These are phyloP conservation scores for Batillaria attramentaria DNA, from an alignment of 1,140 invertebrate species.

Conservation along the genomic window DNA sequence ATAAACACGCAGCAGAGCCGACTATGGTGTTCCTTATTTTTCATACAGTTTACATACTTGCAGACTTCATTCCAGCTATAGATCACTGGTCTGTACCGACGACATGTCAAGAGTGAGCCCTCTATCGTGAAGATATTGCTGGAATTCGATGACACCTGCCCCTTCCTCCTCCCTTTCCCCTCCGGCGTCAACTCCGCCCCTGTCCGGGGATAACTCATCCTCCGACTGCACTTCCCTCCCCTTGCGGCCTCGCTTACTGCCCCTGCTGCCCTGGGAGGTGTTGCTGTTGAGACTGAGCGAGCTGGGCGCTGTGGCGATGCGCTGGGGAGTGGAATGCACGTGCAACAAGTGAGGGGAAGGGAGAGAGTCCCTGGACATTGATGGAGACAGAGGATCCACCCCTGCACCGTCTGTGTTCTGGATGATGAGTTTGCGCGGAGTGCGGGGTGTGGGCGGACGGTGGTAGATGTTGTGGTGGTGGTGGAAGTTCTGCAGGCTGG, in stretches of 20 bases:
- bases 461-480: slow-evolving; percentile 24
- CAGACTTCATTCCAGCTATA: background rate
- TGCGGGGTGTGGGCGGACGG: slow-evolving; percentile 21
- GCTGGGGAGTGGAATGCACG: background rate
- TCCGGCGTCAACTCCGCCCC: background rate
- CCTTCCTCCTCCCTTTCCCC: background rate
- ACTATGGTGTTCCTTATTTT: no score
- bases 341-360: slow-evolving; percentile 14
- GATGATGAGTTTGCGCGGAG: slow-evolving; percentile 23
- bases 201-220: no score
- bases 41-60: no score
- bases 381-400: background rate
- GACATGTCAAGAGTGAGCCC: slow-evolving; percentile 12
- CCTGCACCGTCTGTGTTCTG: background rate
- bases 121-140: slow-evolving; percentile 14
- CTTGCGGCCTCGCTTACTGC: background rate
- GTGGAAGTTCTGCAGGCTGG: background rate
- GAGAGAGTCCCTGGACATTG: background rate
- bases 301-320: background rate
- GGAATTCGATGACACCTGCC: slow-evolving; percentile 9
- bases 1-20: no score
- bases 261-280: slow-evolving; percentile 15
- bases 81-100: background rate
- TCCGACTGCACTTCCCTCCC: slow-evolving; percentile 12
- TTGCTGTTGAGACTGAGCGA: background rate